A percentile compares a stretch with the other conserved stretches of the same genome.
Conservation (phyloP, 2,113 vertebrate species). For the Pholis gunnellus region DNA sequence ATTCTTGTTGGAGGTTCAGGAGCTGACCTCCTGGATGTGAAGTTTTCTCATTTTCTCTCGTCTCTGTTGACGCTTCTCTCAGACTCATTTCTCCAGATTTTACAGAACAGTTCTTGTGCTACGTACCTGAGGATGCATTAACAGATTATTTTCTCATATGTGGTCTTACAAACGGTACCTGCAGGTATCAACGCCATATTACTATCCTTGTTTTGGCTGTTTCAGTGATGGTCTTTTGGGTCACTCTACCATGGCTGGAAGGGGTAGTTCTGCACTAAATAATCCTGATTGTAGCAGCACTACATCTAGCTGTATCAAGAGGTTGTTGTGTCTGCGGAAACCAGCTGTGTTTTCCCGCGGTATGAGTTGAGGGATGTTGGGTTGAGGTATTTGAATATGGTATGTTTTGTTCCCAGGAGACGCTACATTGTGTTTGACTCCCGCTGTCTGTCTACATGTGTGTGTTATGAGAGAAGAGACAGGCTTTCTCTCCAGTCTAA, state of each 20-base stretch:
- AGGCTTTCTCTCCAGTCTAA: conserved; percentile 19
- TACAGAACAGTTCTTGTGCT: background rate
- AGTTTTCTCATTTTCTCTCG: background rate
- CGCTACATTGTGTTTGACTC: conserved; percentile 17
- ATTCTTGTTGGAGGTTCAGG: background rate
- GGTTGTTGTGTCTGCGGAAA: conserved; percentile 17
- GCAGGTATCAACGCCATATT: background rate
- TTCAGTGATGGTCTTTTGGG: background rate
- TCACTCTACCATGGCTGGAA: background rate
- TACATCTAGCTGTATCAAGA: background rate
- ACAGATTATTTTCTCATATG: background rate
- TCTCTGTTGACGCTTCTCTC: background rate
- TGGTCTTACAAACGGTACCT: background rate
- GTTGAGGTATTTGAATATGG: conserved; percentile 35
- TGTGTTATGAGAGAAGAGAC: conserved; percentile 39
- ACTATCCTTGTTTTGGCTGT: background rate
- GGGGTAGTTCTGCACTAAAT: conserved; percentile 10
- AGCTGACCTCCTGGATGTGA: background rate
- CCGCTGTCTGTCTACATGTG: conserved; percentile 35
- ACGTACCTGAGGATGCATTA: background rate
- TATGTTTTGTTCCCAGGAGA: conserved; percentile 27
- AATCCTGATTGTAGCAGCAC: background rate
- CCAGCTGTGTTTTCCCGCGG: background rate
- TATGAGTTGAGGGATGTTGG: background rate
- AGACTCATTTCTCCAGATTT: background rate